A percentile compares a stretch with the other conserved stretches of the same genome.
Evolutionary conservation across 2,888 invertebrate species (phyloP).

Genomic region (Heliconius sara): DNA sequence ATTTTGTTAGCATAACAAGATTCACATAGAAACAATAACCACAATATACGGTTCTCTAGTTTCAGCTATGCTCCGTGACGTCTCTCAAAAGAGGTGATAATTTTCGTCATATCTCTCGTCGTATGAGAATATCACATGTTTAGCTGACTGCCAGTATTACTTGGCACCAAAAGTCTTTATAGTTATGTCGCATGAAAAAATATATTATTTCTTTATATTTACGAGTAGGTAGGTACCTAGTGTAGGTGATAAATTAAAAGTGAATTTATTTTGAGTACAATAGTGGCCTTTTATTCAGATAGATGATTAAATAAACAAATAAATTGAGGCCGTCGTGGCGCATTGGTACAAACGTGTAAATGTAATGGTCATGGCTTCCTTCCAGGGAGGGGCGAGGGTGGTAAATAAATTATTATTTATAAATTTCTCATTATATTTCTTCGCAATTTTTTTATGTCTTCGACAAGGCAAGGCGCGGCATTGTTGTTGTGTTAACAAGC

Average conservation of each 20-base stretch:
- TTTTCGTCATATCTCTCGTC: slow-evolving; percentile 1
- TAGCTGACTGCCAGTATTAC: slow-evolving; percentile 3
- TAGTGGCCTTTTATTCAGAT: too few species aligned
- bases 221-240: neutral
- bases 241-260: neutral
- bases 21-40: neutral
- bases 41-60: neutral
- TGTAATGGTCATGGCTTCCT: too few species aligned
- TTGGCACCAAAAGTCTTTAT: neutral
- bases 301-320: too few species aligned
- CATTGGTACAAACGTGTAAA: too few species aligned
- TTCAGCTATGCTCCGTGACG: neutral
- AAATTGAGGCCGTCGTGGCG: too few species aligned
- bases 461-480: too few species aligned
- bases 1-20: slow-evolving; percentile 1
- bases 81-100: slow-evolving; percentile 11
- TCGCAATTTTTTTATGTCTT: too few species aligned
- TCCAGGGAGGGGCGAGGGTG: too few species aligned
- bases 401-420: too few species aligned
- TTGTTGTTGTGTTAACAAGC: too few species aligned
- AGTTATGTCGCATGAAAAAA: neutral
- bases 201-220: neutral
- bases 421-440: too few species aligned
- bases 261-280: neutral
- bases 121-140: neutral